Evolutionary conservation across 2,113 vertebrate genomes (phyloP), one percentile per base, ranked within the genome.

Genomic region (Petrocephalus zakoni): DNA sequence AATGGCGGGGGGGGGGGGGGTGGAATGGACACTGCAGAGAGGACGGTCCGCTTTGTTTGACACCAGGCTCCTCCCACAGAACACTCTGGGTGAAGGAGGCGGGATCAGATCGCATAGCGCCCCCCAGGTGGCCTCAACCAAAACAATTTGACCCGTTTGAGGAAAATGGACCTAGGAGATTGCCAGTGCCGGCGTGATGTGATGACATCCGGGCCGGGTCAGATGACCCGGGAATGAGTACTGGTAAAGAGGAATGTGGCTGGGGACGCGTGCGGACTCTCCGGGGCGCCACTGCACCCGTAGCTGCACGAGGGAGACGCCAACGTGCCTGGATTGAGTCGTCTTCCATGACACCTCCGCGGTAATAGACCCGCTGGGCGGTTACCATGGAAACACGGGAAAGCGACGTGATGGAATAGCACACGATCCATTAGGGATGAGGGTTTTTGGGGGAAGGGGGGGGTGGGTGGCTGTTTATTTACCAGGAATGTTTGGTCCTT

Each of bases 401-500:
- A 92, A 93, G 89, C 90, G 88, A 90, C 88, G 90, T 89, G 86
- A 89, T 75, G 81, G 86, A 47, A 90, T 72, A 87, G 90, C 85
- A 87, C 89, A 91, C 89, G 93, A 90, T 93, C 93, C 92, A 94
- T 95, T 94, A 93, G 93, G 91, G 37, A 53, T 10, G 11, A 42
- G 9, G 85, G 34, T 42, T 53, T 25, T 55, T 53, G 52, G 81
- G 87, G 68, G 61, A 1, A n/a, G 46, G 87, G 64, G 68, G 21
- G 49, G 17, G 22, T 72, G 29, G 19, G 13, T 13, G 89, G 92
- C 91, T 91, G 93, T 94, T 94, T 93, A 94, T 94, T 94, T 93
- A 94, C 92, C 81, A 85, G 90, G 89, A 92, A 93, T 94, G 93
- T 93, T 94, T 93, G 87, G 91, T 91, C 92, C 87, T 88, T 90